Evolutionary conservation across 1,140 invertebrate species (phyloP), one percentile per base, ranked within the genome.

Genomic region (Frieseomelitta varia): DNA sequence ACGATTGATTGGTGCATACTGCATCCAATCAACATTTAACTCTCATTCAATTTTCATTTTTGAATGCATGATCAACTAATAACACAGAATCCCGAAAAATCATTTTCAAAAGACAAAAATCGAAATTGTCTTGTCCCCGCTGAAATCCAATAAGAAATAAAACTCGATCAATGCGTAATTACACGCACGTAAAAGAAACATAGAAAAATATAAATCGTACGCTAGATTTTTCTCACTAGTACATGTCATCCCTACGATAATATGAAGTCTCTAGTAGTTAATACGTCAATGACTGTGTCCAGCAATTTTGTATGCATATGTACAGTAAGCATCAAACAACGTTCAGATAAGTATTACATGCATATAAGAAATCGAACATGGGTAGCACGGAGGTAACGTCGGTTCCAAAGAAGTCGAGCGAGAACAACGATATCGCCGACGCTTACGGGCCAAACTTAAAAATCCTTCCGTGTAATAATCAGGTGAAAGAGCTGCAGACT

Each of bases 401-500:
- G 3, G 69, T 79, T 11, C 86, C 91, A 17, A 93, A 93, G 34
- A 94, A 93, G 82, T 67, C 91, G 24, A 93, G 90, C 75, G 89
- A 86, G 21, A 91, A 90, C n/a, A 85, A 89, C 34, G 85, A 89
- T 6, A 86, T 94, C n/a, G 93, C 91, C 51, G 95, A 96, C 65
- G 97, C 98, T 84, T 98, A 97, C 90, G 97, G 97, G 0, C 95
- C 96, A 58, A 98, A 97, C 93, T 95, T 99, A 19, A 98, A 97
- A 93, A 93, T 98, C 72, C 92, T 99, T 61, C 96, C 97, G 1
- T 95, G 96, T 0, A 99, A 98, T 91, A 97, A 98, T 92, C 98
- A 99, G 95, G 97, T 99, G 47, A 97, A 97, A 91, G 99, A 99
- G 94, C 95, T 99, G 51, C 98, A 99, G 93, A 99, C 99, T 21